Conservation (phyloP, 2,797 vertebrate genomes). For the Stomatorhinus walkeri region DNA sequence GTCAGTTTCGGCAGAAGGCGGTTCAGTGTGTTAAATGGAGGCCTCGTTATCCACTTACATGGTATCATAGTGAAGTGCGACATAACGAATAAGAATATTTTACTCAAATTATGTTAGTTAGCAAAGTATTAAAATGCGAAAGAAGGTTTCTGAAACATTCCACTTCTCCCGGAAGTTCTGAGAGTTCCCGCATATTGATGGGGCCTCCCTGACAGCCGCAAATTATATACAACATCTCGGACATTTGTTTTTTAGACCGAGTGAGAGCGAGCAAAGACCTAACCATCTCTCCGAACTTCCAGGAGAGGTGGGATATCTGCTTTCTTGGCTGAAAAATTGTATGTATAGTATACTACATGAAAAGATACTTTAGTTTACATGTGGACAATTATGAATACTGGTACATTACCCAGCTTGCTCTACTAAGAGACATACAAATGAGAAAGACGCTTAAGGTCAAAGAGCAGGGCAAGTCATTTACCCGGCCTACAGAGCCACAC, state of each 20-base stretch:
- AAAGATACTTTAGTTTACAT: background rate
- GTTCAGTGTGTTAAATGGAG: background rate
- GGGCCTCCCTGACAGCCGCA: background rate
- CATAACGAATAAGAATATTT: background rate
- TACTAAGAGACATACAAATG: background rate
- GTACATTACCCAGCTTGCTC: background rate
- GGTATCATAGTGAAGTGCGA: background rate
- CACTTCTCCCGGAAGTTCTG: background rate
- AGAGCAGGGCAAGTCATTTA: background rate
- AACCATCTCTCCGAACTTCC: background rate
- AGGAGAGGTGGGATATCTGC: background rate
- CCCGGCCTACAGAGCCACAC: background rate
- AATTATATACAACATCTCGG: background rate
- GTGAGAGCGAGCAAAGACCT: background rate
- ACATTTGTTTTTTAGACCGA: background rate
- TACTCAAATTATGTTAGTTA: background rate
- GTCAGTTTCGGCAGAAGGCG: background rate
- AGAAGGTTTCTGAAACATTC: background rate
- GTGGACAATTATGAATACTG: background rate
- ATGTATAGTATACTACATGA: background rate
- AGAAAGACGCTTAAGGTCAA: background rate
- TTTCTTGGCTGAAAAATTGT: background rate
- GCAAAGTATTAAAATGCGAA: background rate
- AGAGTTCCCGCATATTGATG: background rate
- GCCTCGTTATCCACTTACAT: background rate